Evolutionary conservation across 2,888 invertebrate genomes (phyloP), one percentile per base, ranked within the genome.

Genomic region (Stenchaetothrips biformis): DNA sequence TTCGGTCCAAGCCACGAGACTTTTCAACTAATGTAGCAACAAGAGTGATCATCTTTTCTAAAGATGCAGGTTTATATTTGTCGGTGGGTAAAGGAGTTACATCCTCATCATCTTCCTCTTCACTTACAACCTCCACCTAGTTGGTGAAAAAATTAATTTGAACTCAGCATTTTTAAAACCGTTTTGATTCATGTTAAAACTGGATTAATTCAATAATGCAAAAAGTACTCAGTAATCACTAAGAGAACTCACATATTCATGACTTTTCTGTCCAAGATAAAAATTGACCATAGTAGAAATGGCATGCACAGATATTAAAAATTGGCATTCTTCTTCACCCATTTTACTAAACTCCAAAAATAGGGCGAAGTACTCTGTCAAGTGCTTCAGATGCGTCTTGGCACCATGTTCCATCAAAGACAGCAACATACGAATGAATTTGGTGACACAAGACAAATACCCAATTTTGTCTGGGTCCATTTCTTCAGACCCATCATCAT

Each of bases 41-140:
- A 16, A 97, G 88, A 16, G 96, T 94, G 83, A 97, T 95, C 97
- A 98, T 97, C 88, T 97, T 97, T 87, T 97, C 97, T 18, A 98
- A 88, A 0, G 97, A 96, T 0, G 95, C 95, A 0, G 97, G 96
- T 82, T 96, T 91, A 83, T 95, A 92, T 86, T 96, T 96, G 82
- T 93, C 93, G 0, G 91, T 89, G 0, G 91, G 89, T 78, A 92
- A 87, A 0, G 92, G 89, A 11, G 90, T 88, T 13, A 91, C 89
- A 83, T 92, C 92, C 83, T 91, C 91, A 82, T 93, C 93, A 82
- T 92, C 92, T 82, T 92, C 92, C 79, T 92, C 92, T 84, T 92
- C 93, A 82, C 92, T 92, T n/a, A 92, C 89, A 79, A 92, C 91
- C 82, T 92, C 92, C 83, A 88, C 87, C 88, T 88, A 83, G 48